phyloP scores from a whole-genome alignment of 23 tunicate species.

The Botrylloides violaceus region DNA sequence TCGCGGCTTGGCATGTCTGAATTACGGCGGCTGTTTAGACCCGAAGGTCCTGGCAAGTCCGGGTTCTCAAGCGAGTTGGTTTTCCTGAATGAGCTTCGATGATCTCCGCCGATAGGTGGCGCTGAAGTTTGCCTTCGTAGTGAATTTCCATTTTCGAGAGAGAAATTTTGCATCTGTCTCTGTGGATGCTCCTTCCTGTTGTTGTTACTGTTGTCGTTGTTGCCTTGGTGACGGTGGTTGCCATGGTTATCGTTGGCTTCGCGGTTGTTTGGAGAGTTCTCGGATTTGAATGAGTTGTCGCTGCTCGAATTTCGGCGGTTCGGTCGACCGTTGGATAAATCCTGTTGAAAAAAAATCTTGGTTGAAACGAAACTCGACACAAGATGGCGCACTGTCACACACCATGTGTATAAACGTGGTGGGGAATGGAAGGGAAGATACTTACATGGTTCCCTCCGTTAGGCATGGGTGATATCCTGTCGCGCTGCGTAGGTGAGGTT shows the following conservation, averaged over 20 bases:
- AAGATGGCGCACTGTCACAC: too few relatives aligned
- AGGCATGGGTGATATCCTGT: too few relatives aligned
- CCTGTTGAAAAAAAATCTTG: too few relatives aligned
- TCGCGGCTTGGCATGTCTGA: conserved; percentile 7
- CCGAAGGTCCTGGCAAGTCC: conserved; percentile 19
- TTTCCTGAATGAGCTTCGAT: conserved; percentile 4
- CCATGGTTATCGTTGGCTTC: conserved; percentile 5
- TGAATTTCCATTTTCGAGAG: background rate
- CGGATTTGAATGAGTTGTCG: conserved; percentile 25
- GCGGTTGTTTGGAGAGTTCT: conserved; percentile 16
- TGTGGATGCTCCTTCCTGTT: conserved; percentile 7
- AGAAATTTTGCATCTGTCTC: background rate
- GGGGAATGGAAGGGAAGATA: background rate
- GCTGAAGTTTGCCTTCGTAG: conserved; percentile 15
- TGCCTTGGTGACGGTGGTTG: conserved; percentile 2
- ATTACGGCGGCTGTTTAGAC: background rate
- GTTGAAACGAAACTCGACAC: too few relatives aligned
- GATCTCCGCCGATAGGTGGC: conserved; percentile 4
- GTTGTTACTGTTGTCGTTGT: conserved; percentile 10
- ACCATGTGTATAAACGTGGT: too few relatives aligned
- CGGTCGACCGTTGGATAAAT: conserved; percentile 1
- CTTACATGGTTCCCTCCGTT: conserved; percentile 13
- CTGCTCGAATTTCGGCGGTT: conserved; percentile 10
- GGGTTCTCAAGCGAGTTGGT: conserved; percentile 6
- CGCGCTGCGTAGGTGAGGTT: conserved; percentile 6